These are phyloP conservation scores for Brienomyrus brachyistius DNA, from an alignment of 2,113 vertebrate genomes.

Conservation along the genomic window DNA sequence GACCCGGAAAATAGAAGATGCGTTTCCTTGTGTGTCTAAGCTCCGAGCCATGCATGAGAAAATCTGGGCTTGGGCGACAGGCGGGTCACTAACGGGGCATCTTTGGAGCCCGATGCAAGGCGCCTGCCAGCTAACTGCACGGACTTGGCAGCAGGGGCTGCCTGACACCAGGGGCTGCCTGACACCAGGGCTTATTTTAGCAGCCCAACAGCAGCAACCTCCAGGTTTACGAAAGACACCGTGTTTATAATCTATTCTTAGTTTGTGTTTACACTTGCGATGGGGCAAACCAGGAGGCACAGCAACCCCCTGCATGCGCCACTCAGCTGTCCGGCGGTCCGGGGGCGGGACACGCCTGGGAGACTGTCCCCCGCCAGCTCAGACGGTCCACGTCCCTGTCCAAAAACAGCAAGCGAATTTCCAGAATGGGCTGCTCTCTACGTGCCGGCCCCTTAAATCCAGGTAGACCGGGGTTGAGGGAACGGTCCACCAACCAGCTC, in stretches of 20 bases:
- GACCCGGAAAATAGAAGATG: not conserved
- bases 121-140: constrained; percentile 11
- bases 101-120: not conserved
- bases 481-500: not conserved
- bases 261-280: constrained; percentile 35
- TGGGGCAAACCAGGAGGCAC: not conserved
- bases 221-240: constrained; percentile 24
- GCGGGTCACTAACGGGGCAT: constrained; percentile 17
- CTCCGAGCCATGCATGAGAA: not conserved
- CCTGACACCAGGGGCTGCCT: not conserved
- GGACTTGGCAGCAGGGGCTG: constrained; percentile 5
- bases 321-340: not conserved
- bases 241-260: constrained; percentile 38
- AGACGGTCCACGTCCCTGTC: not conserved
- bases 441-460: not conserved
- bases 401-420: not conserved
- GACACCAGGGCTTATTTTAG: constrained; percentile 22
- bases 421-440: not conserved
- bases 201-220: not conserved
- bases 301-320: not conserved
- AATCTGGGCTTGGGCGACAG: not conserved
- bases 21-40: not conserved
- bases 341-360: no score
- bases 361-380: not conserved
- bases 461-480: not conserved